Evolutionary conservation across 2,797 vertebrate genomes (phyloP).

Genomic region (Rhinophrynus dorsalis): DNA sequence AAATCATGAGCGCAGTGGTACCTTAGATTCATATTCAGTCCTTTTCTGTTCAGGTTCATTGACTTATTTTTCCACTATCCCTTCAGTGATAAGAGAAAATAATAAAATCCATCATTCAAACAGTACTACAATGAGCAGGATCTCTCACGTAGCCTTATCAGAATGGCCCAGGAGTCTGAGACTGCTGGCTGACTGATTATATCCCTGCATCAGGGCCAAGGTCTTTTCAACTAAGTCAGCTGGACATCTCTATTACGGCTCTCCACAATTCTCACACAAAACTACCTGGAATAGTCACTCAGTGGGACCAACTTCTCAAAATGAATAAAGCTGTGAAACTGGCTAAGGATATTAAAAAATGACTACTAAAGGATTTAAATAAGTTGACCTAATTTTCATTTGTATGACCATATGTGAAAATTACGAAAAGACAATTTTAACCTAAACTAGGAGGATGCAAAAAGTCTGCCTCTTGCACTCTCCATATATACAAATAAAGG

Average conservation of each 20-base stretch:
- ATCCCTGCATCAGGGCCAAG: slow-evolving; percentile 23
- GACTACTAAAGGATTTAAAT: too few species aligned
- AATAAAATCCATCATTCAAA: slow-evolving; percentile 41
- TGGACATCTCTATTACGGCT: slow-evolving; percentile 24
- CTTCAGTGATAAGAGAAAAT: slow-evolving; percentile 38
- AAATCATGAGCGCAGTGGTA: neutral
- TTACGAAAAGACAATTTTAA: too few species aligned
- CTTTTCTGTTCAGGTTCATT: slow-evolving; percentile 6
- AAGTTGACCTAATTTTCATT: too few species aligned
- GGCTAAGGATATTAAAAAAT: too few species aligned
- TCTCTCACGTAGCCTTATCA: slow-evolving; percentile 32
- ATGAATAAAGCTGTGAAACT: too few species aligned
- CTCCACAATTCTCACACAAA: neutral
- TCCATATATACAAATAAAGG: too few species aligned
- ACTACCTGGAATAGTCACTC: neutral
- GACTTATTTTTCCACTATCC: slow-evolving; percentile 28
- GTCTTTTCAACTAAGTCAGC: slow-evolving; percentile 24
- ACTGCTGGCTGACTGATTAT: slow-evolving; percentile 31
- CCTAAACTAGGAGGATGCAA: too few species aligned
- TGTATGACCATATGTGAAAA: too few species aligned
- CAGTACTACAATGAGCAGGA: slow-evolving; percentile 1
- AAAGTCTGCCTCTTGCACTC: too few species aligned
- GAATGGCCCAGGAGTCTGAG: slow-evolving; percentile 20
- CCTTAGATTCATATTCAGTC: slow-evolving; percentile 16
- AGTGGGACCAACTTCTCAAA: too few species aligned